Base-by-base conservation (phyloP, 2,113 vertebrate genomes). In the Pygathrix nemaeus region DNA sequence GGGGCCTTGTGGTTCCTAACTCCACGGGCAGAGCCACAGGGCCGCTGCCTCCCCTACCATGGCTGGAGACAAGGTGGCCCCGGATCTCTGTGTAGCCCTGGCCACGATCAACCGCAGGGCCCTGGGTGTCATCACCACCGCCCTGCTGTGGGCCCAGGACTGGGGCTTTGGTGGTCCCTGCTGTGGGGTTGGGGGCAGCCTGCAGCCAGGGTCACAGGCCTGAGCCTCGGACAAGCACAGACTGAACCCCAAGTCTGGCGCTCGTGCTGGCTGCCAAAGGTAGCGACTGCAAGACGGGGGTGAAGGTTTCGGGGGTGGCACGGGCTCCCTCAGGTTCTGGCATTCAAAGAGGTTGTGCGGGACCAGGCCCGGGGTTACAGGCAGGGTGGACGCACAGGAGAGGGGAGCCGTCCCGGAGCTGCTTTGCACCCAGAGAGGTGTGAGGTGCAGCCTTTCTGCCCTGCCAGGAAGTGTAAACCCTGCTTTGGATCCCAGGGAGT, bases 311-410 rank as follows among this genome's bases (percentile, higher is more conserved):
- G 57, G 61, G 57, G 10, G 55, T 55, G 43, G 5, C 13, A 13
- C 61, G 0, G 61, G 27, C 55, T 64, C 20, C 30, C 13, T 66
- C 50, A 30, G 61, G 2, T 64, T 64, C 61, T 13, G 61, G 61
- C 61, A 13, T 64, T 64, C 61, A 35, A 68, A 35, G 32, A 35
- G 2, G 32, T 32, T 17, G 14, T 68, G 66, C 12, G 2, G 80
- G 35, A 25, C 27, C 13, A 20, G 17, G 40, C 6, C 1, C 23
- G 5, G 59, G n/a, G 72, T 38, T 30, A 27, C 21, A 5, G 89
- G 27, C n/a, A 52, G 13, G 57, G 7, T 1, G 32, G 59, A 35
- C 57, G 23, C 4, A 0, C 4, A 0, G 45, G 13, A 13, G 8
- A 20, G 30, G 32, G 43, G 48, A 40, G 59, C 2, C 0, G 12